Conservation (phyloP, 2,888 invertebrate species). For the Caenorhabditis macrosperma region DNA sequence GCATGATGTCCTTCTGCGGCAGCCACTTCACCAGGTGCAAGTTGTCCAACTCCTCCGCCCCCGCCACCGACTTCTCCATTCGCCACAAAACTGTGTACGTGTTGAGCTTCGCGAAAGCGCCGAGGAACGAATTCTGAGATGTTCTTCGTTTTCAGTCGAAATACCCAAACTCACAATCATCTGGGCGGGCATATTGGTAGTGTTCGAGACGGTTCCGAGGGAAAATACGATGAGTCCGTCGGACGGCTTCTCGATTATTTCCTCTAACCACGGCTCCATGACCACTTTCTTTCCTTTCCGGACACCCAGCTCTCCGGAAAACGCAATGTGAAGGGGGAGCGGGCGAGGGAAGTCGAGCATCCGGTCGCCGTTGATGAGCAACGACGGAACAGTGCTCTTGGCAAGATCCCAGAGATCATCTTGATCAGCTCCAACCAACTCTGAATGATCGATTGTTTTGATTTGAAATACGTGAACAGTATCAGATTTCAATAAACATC, state of each 20-base stretch:
- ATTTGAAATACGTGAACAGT: no score
- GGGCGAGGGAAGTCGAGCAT: constrained; percentile 80
- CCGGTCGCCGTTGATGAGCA: constrained; percentile 78
- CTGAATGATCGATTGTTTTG: constrained; percentile 14
- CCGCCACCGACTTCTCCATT: constrained; percentile 74
- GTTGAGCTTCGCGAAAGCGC: constrained; percentile 74
- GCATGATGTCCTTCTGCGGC: constrained; percentile 78
- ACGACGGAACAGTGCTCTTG: constrained; percentile 64
- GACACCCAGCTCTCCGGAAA: constrained; percentile 75
- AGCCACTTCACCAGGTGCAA: constrained; percentile 78
- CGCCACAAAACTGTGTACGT: constrained; percentile 77
- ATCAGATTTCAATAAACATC: no score
- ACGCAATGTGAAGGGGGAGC: constrained; percentile 74
- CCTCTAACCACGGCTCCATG: constrained; percentile 51
- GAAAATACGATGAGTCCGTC: constrained; percentile 70
- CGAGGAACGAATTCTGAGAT: constrained; percentile 71
- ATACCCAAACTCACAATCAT: constrained; percentile 71
- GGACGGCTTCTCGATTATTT: constrained; percentile 60
- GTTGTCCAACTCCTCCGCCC: constrained; percentile 67
- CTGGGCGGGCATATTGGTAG: constrained; percentile 77
- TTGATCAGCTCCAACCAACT: constrained; percentile 48
- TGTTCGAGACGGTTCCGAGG: constrained; percentile 78
- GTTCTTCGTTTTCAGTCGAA: background rate
- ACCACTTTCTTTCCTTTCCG: constrained; percentile 43
- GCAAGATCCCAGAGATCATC: constrained; percentile 76